Evolutionary conservation across 2,888 invertebrate genomes (phyloP).

Genomic region (Eupithecia inturbata): DNA sequence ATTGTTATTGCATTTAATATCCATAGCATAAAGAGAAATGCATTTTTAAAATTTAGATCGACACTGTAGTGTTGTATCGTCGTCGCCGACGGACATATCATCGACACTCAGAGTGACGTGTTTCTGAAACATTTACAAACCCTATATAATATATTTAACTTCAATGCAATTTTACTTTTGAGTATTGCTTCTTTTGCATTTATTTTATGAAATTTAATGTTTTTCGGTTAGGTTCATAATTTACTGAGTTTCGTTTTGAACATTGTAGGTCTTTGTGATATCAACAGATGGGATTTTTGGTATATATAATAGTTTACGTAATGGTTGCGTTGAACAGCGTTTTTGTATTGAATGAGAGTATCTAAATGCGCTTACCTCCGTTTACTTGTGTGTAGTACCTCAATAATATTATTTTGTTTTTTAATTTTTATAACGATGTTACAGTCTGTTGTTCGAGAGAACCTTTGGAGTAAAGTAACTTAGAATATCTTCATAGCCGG

Average conservation of each 20-base stretch:
- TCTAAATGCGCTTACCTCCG: constrained; percentile 70
- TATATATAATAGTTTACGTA: constrained; percentile 56
- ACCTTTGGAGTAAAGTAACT: constrained; percentile 41
- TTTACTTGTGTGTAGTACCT: constrained; percentile 71
- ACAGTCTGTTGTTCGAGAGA: constrained; percentile 59
- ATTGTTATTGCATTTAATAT: constrained; percentile 71
- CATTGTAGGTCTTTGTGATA: constrained; percentile 78
- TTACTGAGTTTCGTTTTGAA: constrained; percentile 65
- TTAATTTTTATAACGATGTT: constrained; percentile 79
- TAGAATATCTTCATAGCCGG: constrained; percentile 58
- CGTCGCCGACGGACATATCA: constrained; percentile 66
- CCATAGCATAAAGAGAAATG: constrained; percentile 48
- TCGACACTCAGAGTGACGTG: constrained; percentile 60
- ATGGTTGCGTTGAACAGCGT: constrained; percentile 52
- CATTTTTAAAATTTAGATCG: constrained; percentile 40
- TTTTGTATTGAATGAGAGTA: constrained; percentile 45
- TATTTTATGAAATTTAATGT: constrained; percentile 69
- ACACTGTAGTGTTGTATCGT: constrained; percentile 61
- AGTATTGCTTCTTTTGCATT: constrained; percentile 69
- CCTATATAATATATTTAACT: constrained; percentile 39
- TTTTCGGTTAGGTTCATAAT: constrained; percentile 62
- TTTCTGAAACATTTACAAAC: constrained; percentile 46
- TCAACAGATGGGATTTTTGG: constrained; percentile 65
- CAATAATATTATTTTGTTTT: constrained; percentile 79
- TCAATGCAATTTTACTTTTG: constrained; percentile 50